Evolutionary conservation across 2,888 invertebrate genomes (phyloP), one percentile per base, ranked within the genome.

Genomic region (Lamproptera curius): DNA sequence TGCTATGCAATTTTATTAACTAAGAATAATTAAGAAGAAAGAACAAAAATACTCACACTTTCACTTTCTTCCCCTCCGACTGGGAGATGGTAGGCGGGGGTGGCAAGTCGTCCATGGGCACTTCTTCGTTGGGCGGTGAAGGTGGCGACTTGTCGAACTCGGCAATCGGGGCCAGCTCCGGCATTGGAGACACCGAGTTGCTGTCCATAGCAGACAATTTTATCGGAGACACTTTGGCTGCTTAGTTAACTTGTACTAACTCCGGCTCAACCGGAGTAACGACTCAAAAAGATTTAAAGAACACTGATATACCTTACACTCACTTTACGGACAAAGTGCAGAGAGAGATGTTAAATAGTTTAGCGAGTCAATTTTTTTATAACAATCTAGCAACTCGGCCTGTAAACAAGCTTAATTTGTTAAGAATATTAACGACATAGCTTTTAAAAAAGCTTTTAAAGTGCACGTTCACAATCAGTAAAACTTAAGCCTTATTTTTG

Each of bases 131-230:
- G 23, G 91, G 91, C 28, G 91, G 91, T 56, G 91, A 91, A 5
- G 91, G 91, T 23, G 92, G 91, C 6, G 91, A 91, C 79, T 92
- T 92, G 69, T 92, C 92, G 66, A 92, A 92, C 81, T 92, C 92
- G 40, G 92, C 92, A 56, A 92, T 92, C 20, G 92, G 92, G 46
- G 92, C 92, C 72, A 91, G 73, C 63, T 91, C 90, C 56, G 91
- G 91, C 91, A 91, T 91, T 54, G 91, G 92, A 13, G 91, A 91
- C 69, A 91, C 91, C 65, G 91, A 91, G 80, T 91, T 91, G 81
- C 89, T 91, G 77, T 91, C 91, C 92, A 91, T 91, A 62, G 86
- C 88, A 56, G 86, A 85, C 73, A 88, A 76, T 83, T 88, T 88
- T 74, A 88, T 86, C 52, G 88, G 88, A 85, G 88, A 88, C 88